Base-by-base conservation (phyloP, 2,888 invertebrate genomes). In the Callyntrura sp. region DNA sequence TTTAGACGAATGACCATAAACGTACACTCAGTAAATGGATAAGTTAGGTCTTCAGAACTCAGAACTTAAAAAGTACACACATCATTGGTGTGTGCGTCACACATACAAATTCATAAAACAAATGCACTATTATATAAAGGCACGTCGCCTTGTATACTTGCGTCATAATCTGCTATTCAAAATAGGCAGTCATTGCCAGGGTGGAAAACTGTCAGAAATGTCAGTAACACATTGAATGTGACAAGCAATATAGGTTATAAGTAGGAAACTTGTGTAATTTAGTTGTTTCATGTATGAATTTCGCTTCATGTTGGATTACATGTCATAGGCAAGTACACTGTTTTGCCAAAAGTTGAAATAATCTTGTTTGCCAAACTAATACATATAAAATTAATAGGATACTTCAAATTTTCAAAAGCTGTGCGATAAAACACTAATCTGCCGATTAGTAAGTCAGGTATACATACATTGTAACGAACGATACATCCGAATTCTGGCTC, bases 1-100 rank as follows among this genome's bases (percentile, higher is more conserved):
- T 35, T 35, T 6, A 35, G 84, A 20, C n/a, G 84, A 73, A 70
- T 84, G 84, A 84, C 84, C 55, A 84, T 84, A 43, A 84, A 84
- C 12, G 45, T 73, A 1, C 84, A 12, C 17, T 84, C 25, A 68
- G 20, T 35, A 20, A 45, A 35, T 6, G 9, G 17, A 6, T n/a
- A 68, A 68, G 45, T 20, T 43, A 70, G 9, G 4, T 43, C 20
- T n/a, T 45, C 8, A 70, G 45, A 65, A 65, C 14, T 35, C 4
- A 5, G 0, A 35, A n/a, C n/a, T n/a, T n/a, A n/a, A 35, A 35
- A 25, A 35, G 35, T 35, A 35, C 35, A 35, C 6, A 35, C 35
- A 35, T 35, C 35, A 35, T 6, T 35, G 35, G 35, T n/a, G n/a
- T n/a, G n/a, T n/a, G n/a, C n/a, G n/a, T n/a, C n/a, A 35, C 35